phyloP scores from a whole-genome alignment of 2,113 vertebrate species.

The Bujurquina vittata region DNA sequence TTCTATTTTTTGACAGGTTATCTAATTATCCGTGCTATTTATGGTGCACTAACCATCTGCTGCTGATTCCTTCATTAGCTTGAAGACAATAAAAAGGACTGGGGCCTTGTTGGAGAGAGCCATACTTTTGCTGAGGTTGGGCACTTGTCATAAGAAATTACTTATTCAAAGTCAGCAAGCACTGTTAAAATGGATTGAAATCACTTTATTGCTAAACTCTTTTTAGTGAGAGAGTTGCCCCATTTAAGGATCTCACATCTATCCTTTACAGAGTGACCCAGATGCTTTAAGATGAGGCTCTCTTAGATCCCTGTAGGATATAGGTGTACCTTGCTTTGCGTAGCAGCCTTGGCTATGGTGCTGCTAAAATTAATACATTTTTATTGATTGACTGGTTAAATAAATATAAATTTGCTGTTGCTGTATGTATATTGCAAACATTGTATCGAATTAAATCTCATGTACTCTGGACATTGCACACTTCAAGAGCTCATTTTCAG shows the following conservation, averaged over 20 bases:
- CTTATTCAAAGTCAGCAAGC: conserved; percentile 88
- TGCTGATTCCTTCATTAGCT: conserved; percentile 91
- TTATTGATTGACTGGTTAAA: background rate
- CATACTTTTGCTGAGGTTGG: conserved; percentile 83
- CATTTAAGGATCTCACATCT: conserved; percentile 36
- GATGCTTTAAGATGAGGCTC: background rate
- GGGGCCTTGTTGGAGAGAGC: conserved; percentile 81
- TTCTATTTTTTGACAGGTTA: conserved; percentile 82
- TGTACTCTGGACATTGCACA: background rate
- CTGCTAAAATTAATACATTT: background rate
- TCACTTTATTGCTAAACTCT: conserved; percentile 73
- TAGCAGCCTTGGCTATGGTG: background rate
- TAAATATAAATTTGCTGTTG: background rate
- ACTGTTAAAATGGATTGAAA: conserved; percentile 4
- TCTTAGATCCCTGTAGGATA: background rate
- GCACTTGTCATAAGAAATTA: conserved; percentile 84
- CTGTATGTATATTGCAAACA: background rate
- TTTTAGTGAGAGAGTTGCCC: conserved; percentile 70
- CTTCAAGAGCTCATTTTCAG: background rate
- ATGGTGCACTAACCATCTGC: conserved; percentile 83
- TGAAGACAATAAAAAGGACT: conserved; percentile 92
- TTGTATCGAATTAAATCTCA: background rate
- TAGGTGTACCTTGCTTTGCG: background rate
- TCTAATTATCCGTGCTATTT: conserved; percentile 92
- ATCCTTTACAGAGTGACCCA: background rate